These are phyloP conservation scores for Chloropsis hardwickii DNA, from an alignment of 2,113 vertebrate genomes.

Conservation along the genomic window DNA sequence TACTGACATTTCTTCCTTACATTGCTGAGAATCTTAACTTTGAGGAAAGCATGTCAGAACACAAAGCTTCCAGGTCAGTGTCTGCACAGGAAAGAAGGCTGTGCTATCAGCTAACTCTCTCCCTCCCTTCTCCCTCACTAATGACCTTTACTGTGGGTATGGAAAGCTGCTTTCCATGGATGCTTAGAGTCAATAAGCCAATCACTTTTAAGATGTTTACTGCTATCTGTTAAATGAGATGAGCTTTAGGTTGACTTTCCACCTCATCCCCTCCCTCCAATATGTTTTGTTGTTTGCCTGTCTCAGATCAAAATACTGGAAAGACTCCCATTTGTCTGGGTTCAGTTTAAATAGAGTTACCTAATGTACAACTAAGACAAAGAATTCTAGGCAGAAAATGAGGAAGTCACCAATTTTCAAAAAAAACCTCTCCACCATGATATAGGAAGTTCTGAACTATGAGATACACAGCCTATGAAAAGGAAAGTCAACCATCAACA, in stretches of 20 bases:
- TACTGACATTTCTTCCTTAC: neutral
- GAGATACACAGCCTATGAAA: neutral
- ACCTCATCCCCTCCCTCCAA: accelerated
- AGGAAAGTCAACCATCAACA: neutral
- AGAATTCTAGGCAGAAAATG: neutral
- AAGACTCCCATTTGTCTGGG: neutral
- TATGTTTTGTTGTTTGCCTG: neutral
- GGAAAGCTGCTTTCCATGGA: constrained; percentile 7
- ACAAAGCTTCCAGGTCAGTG: neutral
- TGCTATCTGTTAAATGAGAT: constrained; percentile 35
- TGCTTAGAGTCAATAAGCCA: constrained; percentile 13
- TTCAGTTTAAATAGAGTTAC: neutral
- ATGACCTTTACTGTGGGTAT: neutral
- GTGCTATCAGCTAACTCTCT: neutral
- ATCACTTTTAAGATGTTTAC: constrained; percentile 5
- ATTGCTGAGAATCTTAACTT: neutral
- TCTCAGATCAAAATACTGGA: neutral
- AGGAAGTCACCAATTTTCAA: neutral
- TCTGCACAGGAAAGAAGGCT: neutral
- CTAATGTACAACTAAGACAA: neutral
- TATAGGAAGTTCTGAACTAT: neutral
- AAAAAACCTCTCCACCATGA: neutral
- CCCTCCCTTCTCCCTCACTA: neutral
- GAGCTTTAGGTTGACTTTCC: neutral
- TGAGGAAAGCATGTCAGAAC: neutral